phyloP scores from a whole-genome alignment of 2,888 invertebrate species.

The Pheosia tremula region DNA sequence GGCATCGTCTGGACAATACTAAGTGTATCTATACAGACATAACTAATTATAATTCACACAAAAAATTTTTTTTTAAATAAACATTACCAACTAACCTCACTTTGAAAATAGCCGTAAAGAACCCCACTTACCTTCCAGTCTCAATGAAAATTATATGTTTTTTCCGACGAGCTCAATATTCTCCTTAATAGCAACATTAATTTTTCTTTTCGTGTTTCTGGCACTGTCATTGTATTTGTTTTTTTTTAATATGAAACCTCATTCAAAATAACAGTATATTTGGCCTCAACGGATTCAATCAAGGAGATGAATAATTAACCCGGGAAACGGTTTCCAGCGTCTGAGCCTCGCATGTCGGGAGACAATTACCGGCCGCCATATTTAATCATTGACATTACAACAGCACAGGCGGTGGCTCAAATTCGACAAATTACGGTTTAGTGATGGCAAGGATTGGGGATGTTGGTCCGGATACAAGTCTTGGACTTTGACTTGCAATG shows the following conservation, averaged over 20 bases:
- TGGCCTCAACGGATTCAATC: conserved; percentile 1
- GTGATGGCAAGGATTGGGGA: conserved; percentile 2
- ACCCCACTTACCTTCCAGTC: no score
- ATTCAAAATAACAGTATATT: neutral
- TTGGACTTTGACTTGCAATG: neutral
- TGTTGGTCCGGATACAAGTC: neutral
- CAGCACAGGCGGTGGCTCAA: conserved; percentile 33
- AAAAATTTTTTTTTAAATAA: no score
- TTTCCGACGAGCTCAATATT: no score
- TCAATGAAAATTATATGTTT: no score
- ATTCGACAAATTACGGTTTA: conserved; percentile 48
- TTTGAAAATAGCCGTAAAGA: no score
- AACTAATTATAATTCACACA: no score
- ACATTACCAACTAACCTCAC: no score
- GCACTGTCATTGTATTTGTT: neutral
- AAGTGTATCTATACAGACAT: no score
- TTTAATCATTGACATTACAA: conserved; percentile 50
- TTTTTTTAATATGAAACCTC: neutral
- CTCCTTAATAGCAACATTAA: no score
- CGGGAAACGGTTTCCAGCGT: conserved; percentile 4
- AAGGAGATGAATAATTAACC: conserved; percentile 5
- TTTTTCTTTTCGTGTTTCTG: no score
- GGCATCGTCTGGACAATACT: no score
- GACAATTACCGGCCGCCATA: conserved; percentile 42
- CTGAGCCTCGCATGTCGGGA: conserved; percentile 42